phyloP scores from a whole-genome alignment of 2,797 vertebrate genomes.

The Diplodus sargus region DNA sequence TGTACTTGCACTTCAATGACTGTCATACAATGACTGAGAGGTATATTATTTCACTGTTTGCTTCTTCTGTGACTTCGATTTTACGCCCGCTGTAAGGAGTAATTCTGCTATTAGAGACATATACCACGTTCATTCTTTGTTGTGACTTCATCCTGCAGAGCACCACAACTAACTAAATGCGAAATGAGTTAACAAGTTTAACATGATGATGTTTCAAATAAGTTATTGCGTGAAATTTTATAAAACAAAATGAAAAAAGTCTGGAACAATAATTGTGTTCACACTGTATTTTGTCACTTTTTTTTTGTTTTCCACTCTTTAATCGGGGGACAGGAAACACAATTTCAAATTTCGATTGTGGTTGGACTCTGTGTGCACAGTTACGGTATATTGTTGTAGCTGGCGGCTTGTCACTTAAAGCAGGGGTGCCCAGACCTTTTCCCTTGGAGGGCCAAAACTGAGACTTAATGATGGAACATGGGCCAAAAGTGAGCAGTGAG shows the following conservation, averaged over 20 bases:
- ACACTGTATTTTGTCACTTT: constrained; percentile 41
- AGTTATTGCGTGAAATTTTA: constrained; percentile 62
- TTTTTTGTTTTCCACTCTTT: constrained; percentile 1
- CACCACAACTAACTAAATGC: constrained; percentile 50
- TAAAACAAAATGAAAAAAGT: constrained; percentile 60
- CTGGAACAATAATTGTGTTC: constrained; percentile 56
- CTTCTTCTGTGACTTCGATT: constrained; percentile 61
- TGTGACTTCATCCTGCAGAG: constrained; percentile 55
- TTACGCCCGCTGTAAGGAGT: constrained; percentile 45
- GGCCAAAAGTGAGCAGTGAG: too few relatives aligned
- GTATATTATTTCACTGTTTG: constrained; percentile 64
- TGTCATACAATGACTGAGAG: constrained; percentile 68
- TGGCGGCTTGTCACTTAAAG: background rate
- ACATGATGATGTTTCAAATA: constrained; percentile 64
- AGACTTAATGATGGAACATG: too few relatives aligned
- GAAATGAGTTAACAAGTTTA: constrained; percentile 57
- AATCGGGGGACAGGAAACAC: background rate
- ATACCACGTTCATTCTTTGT: constrained; percentile 50
- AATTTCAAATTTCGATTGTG: constrained; percentile 18
- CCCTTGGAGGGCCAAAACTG: too few relatives aligned
- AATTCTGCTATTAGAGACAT: constrained; percentile 51
- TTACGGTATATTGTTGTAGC: background rate
- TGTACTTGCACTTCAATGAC: constrained; percentile 68
- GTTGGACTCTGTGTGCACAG: background rate
- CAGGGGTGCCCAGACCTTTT: too few relatives aligned